These are phyloP conservation scores for Sebastes vulpes DNA, from an alignment of 2,797 vertebrate genomes.

Conservation along the genomic window DNA sequence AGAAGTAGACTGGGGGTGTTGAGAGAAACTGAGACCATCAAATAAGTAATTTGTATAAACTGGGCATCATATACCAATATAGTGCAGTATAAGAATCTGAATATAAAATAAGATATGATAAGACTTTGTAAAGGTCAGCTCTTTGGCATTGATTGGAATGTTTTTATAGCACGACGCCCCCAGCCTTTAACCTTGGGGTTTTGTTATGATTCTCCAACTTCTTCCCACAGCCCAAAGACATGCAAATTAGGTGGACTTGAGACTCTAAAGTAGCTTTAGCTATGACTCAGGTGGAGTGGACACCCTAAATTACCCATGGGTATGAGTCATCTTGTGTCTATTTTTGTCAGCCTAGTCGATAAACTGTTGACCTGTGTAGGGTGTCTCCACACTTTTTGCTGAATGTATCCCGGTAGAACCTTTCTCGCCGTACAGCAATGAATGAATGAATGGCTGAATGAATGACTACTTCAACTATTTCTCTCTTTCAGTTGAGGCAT, in stretches of 20 bases:
- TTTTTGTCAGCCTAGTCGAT: conserved; percentile 19
- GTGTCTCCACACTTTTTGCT: background rate
- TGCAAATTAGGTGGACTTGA: conserved; percentile 26
- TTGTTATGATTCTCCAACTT: background rate
- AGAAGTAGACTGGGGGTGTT: background rate
- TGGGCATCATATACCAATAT: background rate
- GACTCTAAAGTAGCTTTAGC: conserved; percentile 12
- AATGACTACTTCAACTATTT: conserved; percentile 26
- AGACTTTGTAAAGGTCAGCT: background rate
- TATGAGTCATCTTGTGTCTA: conserved; percentile 47
- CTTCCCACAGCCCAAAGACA: conserved; percentile 4
- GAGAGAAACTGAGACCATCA: background rate
- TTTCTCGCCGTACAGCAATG: background rate
- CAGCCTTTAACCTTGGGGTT: background rate
- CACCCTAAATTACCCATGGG: conserved; percentile 18
- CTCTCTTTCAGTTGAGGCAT: conserved; percentile 84
- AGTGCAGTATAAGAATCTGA: background rate
- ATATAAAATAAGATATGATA: background rate
- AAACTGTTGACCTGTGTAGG: conserved; percentile 22
- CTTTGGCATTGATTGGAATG: background rate
- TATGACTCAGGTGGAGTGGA: conserved; percentile 34
- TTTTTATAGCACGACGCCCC: background rate
- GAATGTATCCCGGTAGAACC: background rate
- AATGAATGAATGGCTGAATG: conserved; percentile 15
- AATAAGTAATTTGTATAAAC: background rate